Conservation (phyloP, 2,888 invertebrate genomes). For the Tachina fera region DNA sequence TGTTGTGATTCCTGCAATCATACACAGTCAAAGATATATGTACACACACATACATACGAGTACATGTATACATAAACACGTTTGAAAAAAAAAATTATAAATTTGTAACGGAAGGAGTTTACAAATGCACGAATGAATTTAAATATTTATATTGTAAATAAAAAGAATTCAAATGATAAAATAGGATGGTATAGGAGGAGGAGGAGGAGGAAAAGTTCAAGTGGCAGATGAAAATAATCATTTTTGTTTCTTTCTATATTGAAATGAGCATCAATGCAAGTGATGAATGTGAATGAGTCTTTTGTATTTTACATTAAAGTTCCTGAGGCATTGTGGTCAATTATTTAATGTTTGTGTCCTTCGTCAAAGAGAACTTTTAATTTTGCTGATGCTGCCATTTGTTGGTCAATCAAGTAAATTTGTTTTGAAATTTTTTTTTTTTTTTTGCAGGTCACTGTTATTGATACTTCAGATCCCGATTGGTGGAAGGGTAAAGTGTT, state of each 20-base stretch:
- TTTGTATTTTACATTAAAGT: slow-evolving; percentile 22
- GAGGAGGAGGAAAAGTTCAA: background rate
- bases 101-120: slow-evolving; percentile 40
- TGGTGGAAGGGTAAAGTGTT: slow-evolving; percentile 99
- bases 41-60: background rate
- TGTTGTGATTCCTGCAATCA: background rate
- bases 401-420: slow-evolving; percentile 5
- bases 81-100: background rate
- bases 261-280: slow-evolving; percentile 3
- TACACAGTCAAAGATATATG: background rate
- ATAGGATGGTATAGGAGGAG: background rate
- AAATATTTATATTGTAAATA: slow-evolving; percentile 7
- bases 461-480: slow-evolving; percentile 96
- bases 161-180: slow-evolving; percentile 23
- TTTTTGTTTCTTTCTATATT: background rate
- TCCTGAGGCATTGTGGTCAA: slow-evolving; percentile 26
- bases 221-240: background rate
- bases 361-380: background rate
- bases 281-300: slow-evolving; percentile 11
- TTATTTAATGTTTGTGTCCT: slow-evolving; percentile 12
- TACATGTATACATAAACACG: background rate
- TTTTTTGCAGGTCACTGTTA: slow-evolving; percentile 90
- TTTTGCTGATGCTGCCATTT: background rate
- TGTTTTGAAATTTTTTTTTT: background rate
- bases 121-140: slow-evolving; percentile 33